These are phyloP conservation scores for Bovichtus variegatus DNA, from an alignment of 2,797 vertebrate genomes.

Conservation along the genomic window DNA sequence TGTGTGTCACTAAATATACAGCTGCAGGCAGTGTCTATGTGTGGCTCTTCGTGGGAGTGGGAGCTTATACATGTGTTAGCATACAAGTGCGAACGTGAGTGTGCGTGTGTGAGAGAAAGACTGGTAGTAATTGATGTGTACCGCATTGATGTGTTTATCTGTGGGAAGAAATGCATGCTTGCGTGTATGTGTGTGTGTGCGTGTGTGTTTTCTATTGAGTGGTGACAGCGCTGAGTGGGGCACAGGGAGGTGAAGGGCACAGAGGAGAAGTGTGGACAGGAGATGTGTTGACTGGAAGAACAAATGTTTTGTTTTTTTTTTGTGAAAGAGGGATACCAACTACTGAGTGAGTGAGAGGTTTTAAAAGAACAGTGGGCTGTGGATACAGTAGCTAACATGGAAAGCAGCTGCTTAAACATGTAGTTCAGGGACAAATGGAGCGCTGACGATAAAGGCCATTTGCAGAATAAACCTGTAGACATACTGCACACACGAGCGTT, in stretches of 20 bases:
- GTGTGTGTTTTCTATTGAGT: constrained; percentile 43
- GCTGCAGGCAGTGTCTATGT: constrained; percentile 60
- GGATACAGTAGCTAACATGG: constrained; percentile 7
- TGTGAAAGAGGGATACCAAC: constrained; percentile 40
- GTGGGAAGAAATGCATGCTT: constrained; percentile 36
- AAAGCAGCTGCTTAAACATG: constrained; percentile 42
- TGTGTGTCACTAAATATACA: constrained; percentile 72
- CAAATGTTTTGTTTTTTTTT: constrained; percentile 42
- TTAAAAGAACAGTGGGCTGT: constrained; percentile 31
- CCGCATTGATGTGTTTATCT: constrained; percentile 32
- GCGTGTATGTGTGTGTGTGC: constrained; percentile 23
- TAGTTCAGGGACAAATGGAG: neutral
- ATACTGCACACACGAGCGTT: neutral
- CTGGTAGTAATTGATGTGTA: constrained; percentile 40
- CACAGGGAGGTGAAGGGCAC: constrained; percentile 65
- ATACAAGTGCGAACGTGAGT: constrained; percentile 20
- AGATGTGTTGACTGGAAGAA: constrained; percentile 62
- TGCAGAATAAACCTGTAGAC: neutral
- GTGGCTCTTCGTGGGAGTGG: constrained; percentile 26
- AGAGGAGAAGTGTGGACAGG: constrained; percentile 51
- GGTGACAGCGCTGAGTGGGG: constrained; percentile 62
- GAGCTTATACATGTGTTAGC: constrained; percentile 20
- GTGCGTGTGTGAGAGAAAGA: constrained; percentile 1
- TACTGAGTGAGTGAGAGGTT: constrained; percentile 24
- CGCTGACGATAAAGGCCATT: neutral